Base-by-base conservation (phyloP, 92 coral and sea anemone genomes). In the Umimayanthus kanabou region DNA sequence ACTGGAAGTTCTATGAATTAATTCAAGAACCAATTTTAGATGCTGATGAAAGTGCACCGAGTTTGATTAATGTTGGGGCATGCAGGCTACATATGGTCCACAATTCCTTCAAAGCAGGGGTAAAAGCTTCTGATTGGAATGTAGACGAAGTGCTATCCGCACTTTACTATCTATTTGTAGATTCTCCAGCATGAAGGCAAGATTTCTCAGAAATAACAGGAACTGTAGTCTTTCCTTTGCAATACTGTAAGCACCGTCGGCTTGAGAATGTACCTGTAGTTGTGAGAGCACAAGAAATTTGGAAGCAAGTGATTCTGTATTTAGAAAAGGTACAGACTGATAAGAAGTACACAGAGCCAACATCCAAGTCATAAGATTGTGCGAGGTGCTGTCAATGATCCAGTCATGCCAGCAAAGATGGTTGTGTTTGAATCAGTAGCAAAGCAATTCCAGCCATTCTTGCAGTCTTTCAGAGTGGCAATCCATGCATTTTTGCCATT, bases 41-140 rank as follows among this genome's bases (percentile, higher is more conserved):
- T 65, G 71, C 71, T 65, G 71, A 65, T 65, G 71, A 65, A 65
- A 65, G 71, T 65, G 26, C 71, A 65, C 71, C 71, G 71, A 65
- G 71, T 65, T 65, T 65, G 26, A 65, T 65, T 65, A 65, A 65
- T 65, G 71, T 65, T 65, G 71, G 71, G 71, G 3, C 71, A 65
- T 65, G 71, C 71, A 9, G 71, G 71, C 26, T 65, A 65, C 71
- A 65, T 9, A 18, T 65, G 71, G 71, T 65, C 71, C 71, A 65
- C 71, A 65, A 65, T 65, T 65, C 71, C 71, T 65, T 65, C 71
- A 65, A 65, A 65, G 71, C 26, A 65, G 71, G 71, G 18, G 47
- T 42, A 42, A 42, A 42, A 42, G 49, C 49, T 43, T 43, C 49
- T 43, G 72, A 65, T 18, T 65, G 72, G 72, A 65, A 9, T 65